A percentile compares a stretch with the other conserved stretches of the same genome.
Conservation (phyloP, 2,888 invertebrate species). For the Ichneumon xanthorius region DNA sequence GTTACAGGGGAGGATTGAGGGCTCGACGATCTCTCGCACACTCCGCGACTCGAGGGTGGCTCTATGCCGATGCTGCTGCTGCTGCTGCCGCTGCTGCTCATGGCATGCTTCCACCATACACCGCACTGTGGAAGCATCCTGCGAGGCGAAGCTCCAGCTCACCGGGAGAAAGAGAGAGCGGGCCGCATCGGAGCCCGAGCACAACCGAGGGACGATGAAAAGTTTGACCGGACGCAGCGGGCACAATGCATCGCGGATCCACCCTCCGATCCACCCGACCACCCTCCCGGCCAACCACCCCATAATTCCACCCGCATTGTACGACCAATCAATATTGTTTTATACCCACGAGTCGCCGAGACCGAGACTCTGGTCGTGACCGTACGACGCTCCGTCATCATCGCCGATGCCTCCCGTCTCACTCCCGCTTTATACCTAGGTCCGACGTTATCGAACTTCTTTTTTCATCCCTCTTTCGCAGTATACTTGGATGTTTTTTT, state of each 20-base stretch:
- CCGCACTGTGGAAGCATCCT: background rate
- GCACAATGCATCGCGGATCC: constrained; percentile 82
- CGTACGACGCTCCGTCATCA: constrained; percentile 69
- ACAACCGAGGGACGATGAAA: constrained; percentile 73
- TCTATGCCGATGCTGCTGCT: constrained; percentile 10
- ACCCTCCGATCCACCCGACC: constrained; percentile 66
- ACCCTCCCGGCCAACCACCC: constrained; percentile 77
- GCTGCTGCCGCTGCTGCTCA: background rate
- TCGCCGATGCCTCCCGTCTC: constrained; percentile 74
- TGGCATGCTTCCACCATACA: constrained; percentile 9
- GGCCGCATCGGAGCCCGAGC: constrained; percentile 43
- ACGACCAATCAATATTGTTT: constrained; percentile 83
- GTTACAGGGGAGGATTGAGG: constrained; percentile 64
- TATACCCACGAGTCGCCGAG: constrained; percentile 79
- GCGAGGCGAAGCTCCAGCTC: constrained; percentile 46
- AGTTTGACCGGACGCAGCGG: constrained; percentile 78
- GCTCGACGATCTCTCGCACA: constrained; percentile 59
- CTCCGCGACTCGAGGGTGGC: constrained; percentile 51
- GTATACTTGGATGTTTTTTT: background rate
- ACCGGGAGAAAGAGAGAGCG: constrained; percentile 54
- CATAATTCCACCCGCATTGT: constrained; percentile 81
- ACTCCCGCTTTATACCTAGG: constrained; percentile 64
- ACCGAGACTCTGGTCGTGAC: constrained; percentile 60
- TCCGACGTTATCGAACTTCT: constrained; percentile 45
- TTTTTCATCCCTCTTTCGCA: background rate